Conservation (phyloP, 64 coral and sea anemone species). For the Montipora efflorescens region DNA sequence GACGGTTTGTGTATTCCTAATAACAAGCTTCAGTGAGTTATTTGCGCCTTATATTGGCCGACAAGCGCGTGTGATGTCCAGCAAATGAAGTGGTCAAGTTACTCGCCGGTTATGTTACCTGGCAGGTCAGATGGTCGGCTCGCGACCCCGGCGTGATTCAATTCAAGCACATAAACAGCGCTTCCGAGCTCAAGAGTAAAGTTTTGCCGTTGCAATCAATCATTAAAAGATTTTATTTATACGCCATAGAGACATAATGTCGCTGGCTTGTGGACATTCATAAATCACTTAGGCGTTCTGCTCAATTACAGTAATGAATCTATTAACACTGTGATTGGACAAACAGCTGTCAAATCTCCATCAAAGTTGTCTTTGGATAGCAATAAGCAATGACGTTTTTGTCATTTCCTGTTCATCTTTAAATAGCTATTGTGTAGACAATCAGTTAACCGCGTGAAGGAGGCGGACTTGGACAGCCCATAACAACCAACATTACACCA, state of each 20-base stretch:
- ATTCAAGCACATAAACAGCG: constrained; percentile 24
- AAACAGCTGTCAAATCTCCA: constrained; percentile 56
- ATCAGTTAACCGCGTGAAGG: constrained; percentile 58
- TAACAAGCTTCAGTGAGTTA: neutral
- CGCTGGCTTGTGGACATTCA: constrained; percentile 62
- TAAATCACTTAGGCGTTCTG: constrained; percentile 77
- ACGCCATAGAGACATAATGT: constrained; percentile 70
- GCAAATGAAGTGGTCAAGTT: constrained; percentile 42
- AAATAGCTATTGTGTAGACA: constrained; percentile 73
- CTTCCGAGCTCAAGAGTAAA: constrained; percentile 7
- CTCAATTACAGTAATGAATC: constrained; percentile 68
- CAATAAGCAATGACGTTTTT: constrained; percentile 65
- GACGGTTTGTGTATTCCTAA: constrained; percentile 24
- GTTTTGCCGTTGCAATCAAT: constrained; percentile 70
- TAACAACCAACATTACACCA: constrained; percentile 73
- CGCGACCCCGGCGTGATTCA: constrained; percentile 29
- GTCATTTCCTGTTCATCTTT: constrained; percentile 77
- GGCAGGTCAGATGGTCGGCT: neutral
- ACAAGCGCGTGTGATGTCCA: constrained; percentile 30
- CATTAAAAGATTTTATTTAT: constrained; percentile 71
- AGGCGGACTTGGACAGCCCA: constrained; percentile 71
- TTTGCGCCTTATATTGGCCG: constrained; percentile 2
- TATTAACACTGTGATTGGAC: constrained; percentile 58
- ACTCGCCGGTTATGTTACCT: neutral
- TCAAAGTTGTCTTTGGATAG: constrained; percentile 62